Conservation (phyloP, 2,113 vertebrate genomes). For the Marmota monax region DNA sequence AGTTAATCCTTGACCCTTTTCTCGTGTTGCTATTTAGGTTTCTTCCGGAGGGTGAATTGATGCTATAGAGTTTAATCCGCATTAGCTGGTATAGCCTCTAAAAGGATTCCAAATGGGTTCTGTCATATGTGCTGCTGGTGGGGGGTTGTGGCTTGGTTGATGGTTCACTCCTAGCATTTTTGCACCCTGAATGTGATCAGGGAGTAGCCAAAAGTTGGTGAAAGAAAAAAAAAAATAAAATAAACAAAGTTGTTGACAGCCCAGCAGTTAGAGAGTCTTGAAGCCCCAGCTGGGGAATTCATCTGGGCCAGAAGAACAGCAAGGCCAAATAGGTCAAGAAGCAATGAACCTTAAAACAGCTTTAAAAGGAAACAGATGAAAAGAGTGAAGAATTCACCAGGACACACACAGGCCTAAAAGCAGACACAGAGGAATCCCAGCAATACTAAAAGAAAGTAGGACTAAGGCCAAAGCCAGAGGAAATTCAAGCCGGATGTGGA, state of each 20-base stretch:
- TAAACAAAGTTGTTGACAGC: conserved; percentile 38
- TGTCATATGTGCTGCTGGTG: not conserved
- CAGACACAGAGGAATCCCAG: not conserved
- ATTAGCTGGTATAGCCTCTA: not conserved
- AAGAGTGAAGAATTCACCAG: conserved; percentile 43
- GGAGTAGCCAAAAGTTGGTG: conserved; percentile 58
- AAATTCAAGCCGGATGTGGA: not conserved
- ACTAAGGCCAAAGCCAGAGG: not conserved
- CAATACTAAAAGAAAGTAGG: not conserved
- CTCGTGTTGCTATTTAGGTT: conserved; percentile 35
- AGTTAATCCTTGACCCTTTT: conserved; percentile 56
- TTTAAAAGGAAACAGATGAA: conserved; percentile 70
- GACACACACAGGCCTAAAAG: conserved; percentile 45
- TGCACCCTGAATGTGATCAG: conserved; percentile 33
- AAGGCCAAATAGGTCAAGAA: conserved; percentile 53
- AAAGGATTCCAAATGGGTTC: conserved; percentile 24
- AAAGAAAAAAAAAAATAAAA: not conserved
- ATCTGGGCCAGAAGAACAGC: conserved; percentile 1
- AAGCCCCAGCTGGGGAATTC: conserved; percentile 55
- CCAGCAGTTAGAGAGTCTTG: conserved; percentile 34
- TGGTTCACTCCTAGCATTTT: conserved; percentile 47
- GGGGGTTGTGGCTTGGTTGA: not conserved
- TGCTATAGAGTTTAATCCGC: not conserved
- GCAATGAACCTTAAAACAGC: conserved; percentile 69
- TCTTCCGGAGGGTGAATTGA: not conserved